Base-by-base conservation (phyloP, 53 echinoderm and acorn worm genomes). In the Crossaster papposus region DNA sequence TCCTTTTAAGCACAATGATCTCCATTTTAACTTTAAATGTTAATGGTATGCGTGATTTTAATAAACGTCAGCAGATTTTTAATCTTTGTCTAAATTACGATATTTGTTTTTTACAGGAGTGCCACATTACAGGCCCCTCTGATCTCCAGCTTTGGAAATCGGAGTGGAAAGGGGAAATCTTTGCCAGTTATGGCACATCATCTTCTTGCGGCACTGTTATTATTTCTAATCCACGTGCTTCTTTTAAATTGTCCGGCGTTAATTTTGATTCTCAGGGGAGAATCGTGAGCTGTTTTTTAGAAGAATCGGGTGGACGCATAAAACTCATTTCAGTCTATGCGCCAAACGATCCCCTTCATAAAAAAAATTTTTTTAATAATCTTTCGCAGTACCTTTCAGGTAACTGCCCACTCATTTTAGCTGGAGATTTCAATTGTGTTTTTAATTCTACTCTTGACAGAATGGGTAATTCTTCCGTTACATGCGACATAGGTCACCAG, bases 371-470 rank as follows among this genome's bases (percentile, higher is more conserved):
- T 31, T 89, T 92, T 77, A 22, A 35, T 17, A 53, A 50, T 1
- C 35, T 92, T 1, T 30, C 70, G 2, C 36, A 22, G 1, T 72
- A 30, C 55, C 29, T 76, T 30, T 51, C 31, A 63, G 78, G 82
- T 10, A 81, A 64, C 15, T 26, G 54, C 2, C 92, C 75, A 38
- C 11, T 82, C 22, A 73, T 92, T 37, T 50, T 93, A 51, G 72
- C 52, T 15, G 93, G 90, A 10, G 90, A 93, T 81, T 93, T 93
- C 44, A 93, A 93, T 63, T 93, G 90, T 81, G 64, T 90, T 29
- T 17, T 78, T 18, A 51, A 90, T 37, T 6, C 37, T 22, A 10
- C 38, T 0, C 54, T 85, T 15, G 85, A 85, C 73, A 50, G 23
- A 8, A 51, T 18, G 5, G 85, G 85, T 31, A 18, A 14, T 2